Percentiles rank a stretch among this genome's conserved stretches.
Conservation (phyloP, 1,140 invertebrate genomes). For the Globodera ellingtonae region DNA sequence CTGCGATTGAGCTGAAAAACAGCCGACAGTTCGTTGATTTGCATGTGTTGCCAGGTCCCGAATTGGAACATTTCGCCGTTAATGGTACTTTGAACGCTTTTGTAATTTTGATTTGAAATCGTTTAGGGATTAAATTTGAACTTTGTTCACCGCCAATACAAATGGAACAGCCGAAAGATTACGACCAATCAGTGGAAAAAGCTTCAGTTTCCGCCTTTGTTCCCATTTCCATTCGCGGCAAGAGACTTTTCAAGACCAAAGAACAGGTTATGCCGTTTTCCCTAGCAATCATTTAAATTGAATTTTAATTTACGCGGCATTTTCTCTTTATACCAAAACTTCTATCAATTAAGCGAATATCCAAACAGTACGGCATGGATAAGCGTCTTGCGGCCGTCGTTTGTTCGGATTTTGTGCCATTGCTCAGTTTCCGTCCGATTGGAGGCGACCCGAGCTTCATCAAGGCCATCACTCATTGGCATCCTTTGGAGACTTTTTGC, state of each 20-base stretch:
- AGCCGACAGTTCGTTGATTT: not conserved
- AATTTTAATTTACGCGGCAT: not conserved
- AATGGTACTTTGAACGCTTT: not conserved
- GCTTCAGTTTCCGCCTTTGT: not conserved
- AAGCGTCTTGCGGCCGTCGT: not conserved
- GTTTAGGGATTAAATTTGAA: not conserved
- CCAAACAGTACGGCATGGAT: not conserved
- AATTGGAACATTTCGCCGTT: not conserved
- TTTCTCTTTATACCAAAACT: not conserved
- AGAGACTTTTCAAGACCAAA: conserved; percentile 3
- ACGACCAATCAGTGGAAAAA: not conserved
- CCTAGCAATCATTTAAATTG: not conserved
- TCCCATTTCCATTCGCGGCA: not conserved
- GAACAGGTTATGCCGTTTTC: not conserved
- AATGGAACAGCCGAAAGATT: not conserved
- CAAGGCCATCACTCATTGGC: not conserved
- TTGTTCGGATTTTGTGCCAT: not conserved
- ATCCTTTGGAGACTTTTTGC: not conserved
- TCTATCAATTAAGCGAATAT: not conserved
- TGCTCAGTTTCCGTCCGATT: conserved; percentile 8
- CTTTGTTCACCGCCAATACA: conserved; percentile 1
- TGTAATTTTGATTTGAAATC: not conserved
- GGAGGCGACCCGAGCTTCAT: not conserved
- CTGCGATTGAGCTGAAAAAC: not conserved
- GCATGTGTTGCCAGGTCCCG: not conserved